phyloP scores from a whole-genome alignment of 2,113 vertebrate species.

The Eira barbara region DNA sequence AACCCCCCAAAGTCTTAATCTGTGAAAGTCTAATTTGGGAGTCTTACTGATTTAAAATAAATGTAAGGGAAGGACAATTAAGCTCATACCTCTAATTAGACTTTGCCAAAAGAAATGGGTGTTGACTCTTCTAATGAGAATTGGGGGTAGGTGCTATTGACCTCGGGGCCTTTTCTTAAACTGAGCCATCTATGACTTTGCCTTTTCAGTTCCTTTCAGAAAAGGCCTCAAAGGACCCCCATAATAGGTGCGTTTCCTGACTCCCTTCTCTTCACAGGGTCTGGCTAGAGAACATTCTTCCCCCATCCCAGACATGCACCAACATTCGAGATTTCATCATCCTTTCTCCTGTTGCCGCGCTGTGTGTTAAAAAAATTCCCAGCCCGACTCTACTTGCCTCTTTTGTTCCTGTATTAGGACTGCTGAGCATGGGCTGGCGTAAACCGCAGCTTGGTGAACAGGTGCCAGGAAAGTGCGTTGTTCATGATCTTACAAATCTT shows the following conservation, averaged over 20 bases:
- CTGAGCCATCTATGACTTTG: neutral
- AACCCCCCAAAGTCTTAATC: neutral
- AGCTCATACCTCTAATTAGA: neutral
- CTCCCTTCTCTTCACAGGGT: neutral
- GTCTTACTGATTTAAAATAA: conserved; percentile 13
- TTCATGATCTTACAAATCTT: neutral
- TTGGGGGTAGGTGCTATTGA: neutral
- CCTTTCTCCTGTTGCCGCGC: neutral
- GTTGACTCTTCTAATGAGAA: neutral
- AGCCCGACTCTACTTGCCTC: neutral
- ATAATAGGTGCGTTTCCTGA: neutral
- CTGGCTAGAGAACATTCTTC: neutral
- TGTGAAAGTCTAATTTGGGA: neutral
- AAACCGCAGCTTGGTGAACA: neutral
- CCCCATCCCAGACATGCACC: neutral
- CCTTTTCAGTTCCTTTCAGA: neutral
- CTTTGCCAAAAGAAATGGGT: neutral
- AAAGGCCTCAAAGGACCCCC: neutral
- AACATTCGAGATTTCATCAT: neutral
- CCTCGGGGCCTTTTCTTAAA: neutral
- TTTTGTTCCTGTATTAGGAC: neutral
- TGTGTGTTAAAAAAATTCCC: neutral
- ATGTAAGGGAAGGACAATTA: neutral
- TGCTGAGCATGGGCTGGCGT: neutral
- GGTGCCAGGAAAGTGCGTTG: neutral